Base-by-base conservation (phyloP, 2,888 invertebrate genomes). In the Pandemis cinnamomeana region DNA sequence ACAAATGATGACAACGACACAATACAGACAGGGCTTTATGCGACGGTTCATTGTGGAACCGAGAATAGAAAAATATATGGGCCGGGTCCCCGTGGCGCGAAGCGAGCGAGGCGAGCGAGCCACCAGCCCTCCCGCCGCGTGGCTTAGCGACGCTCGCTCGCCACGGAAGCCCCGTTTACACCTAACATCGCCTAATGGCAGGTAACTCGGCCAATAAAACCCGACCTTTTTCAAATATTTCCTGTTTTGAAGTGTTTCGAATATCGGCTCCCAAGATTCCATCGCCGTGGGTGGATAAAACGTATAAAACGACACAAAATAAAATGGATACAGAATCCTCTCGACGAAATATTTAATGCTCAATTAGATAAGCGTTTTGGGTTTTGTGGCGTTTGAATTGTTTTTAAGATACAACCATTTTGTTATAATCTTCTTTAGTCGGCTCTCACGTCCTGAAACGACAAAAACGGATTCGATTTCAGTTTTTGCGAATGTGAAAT, bases 321-420 rank as follows among this genome's bases (percentile, higher is more conserved):
- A 91, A 92, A 93, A 89, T 88, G 84, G 88, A 91, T 90, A 93
- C 92, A 92, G 92, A 92, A 92, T 92, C 89, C 87, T 87, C 89
- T 90, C 93, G 91, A 91, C 89, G 93, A 94, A 92, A 91, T 93
- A 91, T 92, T 93, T 93, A 92, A 93, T 92, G 90, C 92, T 93
- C 92, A 93, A 93, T 93, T 93, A 93, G 92, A 92, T 93, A 93
- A 92, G 91, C 91, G 91, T 91, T 93, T 91, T 92, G 87, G 90
- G 89, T 91, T 92, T 90, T 89, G 91, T 91, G 89, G 88, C 87
- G 89, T 89, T 91, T 87, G 90, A 91, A 92, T 92, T 91, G 92
- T 93, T 91, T 90, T 88, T 80, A 85, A 88, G 88, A 88, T 88
- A 88, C 75, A 75, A 63, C 64, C 62, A 71, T 72, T 77, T 75